Percentiles rank a stretch among this genome's conserved stretches.
Evolutionary conservation across 2,888 invertebrate genomes (phyloP).

Genomic region (Pseudeuparius sepicola): DNA sequence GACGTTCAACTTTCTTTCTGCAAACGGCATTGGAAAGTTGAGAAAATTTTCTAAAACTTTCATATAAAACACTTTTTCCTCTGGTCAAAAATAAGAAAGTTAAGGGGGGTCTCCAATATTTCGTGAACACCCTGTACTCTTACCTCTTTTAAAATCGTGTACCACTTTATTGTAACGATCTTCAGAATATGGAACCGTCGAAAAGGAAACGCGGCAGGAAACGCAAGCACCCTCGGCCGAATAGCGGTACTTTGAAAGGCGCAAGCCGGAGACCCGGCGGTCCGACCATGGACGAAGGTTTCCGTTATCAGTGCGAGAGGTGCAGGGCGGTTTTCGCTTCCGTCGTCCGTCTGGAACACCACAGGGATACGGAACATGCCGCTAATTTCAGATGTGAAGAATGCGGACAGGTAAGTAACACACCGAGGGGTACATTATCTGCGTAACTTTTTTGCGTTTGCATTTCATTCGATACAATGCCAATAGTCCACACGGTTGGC

Average conservation of each 20-base stretch:
- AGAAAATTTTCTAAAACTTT: too few species aligned
- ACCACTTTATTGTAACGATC: too few species aligned
- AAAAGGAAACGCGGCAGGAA: slow-evolving; percentile 28
- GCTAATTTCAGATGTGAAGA: slow-evolving; percentile 38
- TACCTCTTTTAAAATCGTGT: too few species aligned
- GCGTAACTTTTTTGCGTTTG: neutral
- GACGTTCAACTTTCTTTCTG: too few species aligned
- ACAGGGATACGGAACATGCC: slow-evolving; percentile 36
- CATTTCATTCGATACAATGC: too few species aligned
- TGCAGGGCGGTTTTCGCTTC: slow-evolving; percentile 34
- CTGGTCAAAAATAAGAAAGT: too few species aligned
- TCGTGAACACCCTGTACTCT: too few species aligned
- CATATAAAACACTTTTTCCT: too few species aligned
- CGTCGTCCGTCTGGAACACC: slow-evolving; percentile 33
- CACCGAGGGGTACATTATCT: too few species aligned
- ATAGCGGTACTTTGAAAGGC: slow-evolving; percentile 22
- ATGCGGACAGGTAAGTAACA: slow-evolving; percentile 35
- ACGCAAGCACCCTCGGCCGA: slow-evolving; percentile 29
- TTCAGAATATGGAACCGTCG: slow-evolving; percentile 9
- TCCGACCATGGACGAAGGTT: slow-evolving; percentile 30
- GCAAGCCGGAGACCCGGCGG: slow-evolving; percentile 24
- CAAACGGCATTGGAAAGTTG: too few species aligned
- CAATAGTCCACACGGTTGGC: too few species aligned
- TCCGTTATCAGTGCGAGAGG: slow-evolving; percentile 38
- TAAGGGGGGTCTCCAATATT: too few species aligned